phyloP scores from a whole-genome alignment of 1,140 invertebrate genomes.

The Bombus turneri region DNA sequence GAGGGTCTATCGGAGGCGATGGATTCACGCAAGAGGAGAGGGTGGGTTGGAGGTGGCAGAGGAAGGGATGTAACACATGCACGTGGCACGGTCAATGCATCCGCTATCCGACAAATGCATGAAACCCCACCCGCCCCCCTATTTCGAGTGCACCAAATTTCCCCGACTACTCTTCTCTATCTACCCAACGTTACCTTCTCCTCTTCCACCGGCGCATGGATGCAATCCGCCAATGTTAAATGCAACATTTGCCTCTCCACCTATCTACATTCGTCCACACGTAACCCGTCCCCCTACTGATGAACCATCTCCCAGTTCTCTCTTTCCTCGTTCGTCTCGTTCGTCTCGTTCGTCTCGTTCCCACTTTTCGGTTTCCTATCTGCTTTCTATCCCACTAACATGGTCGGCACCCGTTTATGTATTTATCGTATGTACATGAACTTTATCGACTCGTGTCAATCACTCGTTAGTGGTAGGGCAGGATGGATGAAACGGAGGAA shows the following conservation, averaged over 20 bases:
- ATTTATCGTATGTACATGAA: conserved; percentile 75
- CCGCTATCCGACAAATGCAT: conserved; percentile 77
- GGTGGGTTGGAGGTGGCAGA: conserved; percentile 13
- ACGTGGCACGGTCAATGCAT: conserved; percentile 80
- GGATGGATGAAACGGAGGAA: background rate
- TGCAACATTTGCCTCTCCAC: conserved; percentile 75
- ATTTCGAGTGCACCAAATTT: conserved; percentile 65
- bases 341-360: background rate
- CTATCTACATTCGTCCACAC: conserved; percentile 57
- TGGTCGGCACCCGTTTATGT: conserved; percentile 52
- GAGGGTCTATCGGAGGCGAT: conserved; percentile 66
- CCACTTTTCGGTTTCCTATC: conserved; percentile 6
- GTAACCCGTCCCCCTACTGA: conserved; percentile 10
- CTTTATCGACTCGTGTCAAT: conserved; percentile 80
- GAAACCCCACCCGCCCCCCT: conserved; percentile 54
- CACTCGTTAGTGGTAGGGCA: conserved; percentile 55
- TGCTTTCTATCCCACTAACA: conserved; percentile 27
- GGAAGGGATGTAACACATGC: conserved; percentile 79
- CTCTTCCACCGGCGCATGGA: conserved; percentile 64
- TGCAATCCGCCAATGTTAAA: conserved; percentile 78
- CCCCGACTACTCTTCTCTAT: conserved; percentile 37
- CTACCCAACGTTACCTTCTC: conserved; percentile 18
- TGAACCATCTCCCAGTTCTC: conserved; percentile 17
- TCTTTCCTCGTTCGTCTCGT: background rate
- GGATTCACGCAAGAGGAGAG: conserved; percentile 41